phyloP scores from a whole-genome alignment of 2,797 vertebrate genomes.

The Tamandua tetradactyla region DNA sequence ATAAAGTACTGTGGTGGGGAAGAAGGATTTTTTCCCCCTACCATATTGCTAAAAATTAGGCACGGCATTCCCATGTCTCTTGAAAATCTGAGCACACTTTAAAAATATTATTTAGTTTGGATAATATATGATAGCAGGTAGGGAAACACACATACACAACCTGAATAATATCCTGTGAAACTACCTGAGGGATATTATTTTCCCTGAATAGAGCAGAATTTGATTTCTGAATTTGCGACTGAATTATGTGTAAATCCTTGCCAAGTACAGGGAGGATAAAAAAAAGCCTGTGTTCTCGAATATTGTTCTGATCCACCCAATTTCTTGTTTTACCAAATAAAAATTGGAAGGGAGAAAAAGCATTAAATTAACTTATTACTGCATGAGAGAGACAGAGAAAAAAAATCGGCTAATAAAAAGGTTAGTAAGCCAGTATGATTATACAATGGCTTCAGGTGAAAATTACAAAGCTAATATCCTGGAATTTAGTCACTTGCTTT shows the following conservation, averaged over 20 bases:
- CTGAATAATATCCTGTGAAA: not conserved
- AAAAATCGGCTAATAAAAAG: slow-evolving; percentile 50
- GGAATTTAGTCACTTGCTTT: not conserved
- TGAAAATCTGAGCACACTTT: not conserved
- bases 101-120: slow-evolving; percentile 33
- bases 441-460: slow-evolving; percentile 73
- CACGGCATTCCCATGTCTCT: not conserved
- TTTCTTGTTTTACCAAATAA: slow-evolving; percentile 70
- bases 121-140: slow-evolving; percentile 11
- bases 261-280: not conserved
- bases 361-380: slow-evolving; percentile 64
- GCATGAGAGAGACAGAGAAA: not conserved
- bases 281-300: not conserved
- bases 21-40: too few species aligned
- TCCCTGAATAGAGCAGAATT: slow-evolving; percentile 57
- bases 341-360: slow-evolving; percentile 54
- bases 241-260: slow-evolving; percentile 58
- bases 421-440: slow-evolving; percentile 30
- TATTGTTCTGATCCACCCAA: slow-evolving; percentile 56
- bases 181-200: slow-evolving; percentile 10
- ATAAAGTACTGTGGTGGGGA: too few species aligned
- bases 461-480: slow-evolving; percentile 56
- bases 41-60: too few species aligned
- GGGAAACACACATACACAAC: not conserved
- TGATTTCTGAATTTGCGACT: slow-evolving; percentile 64